Conservation (phyloP, 2,888 invertebrate species). For the Nomada lathburiana region DNA sequence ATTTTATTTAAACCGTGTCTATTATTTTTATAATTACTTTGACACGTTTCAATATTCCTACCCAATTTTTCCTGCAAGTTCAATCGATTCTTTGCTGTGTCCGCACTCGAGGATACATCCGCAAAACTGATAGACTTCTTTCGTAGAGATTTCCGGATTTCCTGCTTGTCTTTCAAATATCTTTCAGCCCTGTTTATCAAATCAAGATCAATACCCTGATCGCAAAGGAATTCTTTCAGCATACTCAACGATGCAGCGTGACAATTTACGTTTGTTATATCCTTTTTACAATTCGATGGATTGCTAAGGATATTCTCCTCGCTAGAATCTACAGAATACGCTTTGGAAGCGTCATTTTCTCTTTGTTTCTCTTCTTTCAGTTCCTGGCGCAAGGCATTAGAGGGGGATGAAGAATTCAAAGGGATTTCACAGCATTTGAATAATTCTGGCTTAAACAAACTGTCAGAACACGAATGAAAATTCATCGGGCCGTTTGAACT, state of each 20-base stretch:
- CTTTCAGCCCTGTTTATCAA: constrained; percentile 41
- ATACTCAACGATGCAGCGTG: constrained; percentile 16
- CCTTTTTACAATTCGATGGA: background rate
- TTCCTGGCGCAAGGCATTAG: background rate
- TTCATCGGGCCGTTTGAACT: background rate
- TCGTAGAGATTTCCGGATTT: background rate
- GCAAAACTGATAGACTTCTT: constrained; percentile 19
- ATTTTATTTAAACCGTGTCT: background rate
- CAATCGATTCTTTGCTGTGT: background rate
- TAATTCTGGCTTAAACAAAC: background rate
- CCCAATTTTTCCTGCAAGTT: too few relatives aligned
- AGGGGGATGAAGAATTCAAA: background rate
- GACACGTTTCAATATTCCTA: background rate
- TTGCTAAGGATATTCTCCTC: background rate
- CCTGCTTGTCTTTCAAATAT: constrained; percentile 17
- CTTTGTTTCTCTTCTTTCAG: background rate
- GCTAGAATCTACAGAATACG: background rate
- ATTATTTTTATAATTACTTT: background rate
- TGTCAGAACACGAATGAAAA: background rate
- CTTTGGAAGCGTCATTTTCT: background rate
- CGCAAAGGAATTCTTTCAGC: constrained; percentile 43
- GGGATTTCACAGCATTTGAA: constrained; percentile 9
- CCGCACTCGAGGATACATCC: background rate
- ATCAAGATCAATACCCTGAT: constrained; percentile 24
- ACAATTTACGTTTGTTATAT: constrained; percentile 2